These are phyloP conservation scores for Oryctes rhinoceros DNA, from an alignment of 1,140 invertebrate genomes.

Conservation along the genomic window DNA sequence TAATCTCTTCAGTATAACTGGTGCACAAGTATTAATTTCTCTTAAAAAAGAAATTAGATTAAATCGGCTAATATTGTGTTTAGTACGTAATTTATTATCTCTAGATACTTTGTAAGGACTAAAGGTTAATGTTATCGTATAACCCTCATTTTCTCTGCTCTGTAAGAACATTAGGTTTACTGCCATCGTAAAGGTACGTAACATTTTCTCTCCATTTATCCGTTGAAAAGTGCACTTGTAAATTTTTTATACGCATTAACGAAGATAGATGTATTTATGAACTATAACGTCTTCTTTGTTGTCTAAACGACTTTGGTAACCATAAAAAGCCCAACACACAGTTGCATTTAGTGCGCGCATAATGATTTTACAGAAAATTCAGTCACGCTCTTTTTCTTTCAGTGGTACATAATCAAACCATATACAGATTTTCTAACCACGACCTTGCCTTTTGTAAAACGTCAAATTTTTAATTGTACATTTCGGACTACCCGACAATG, in stretches of 20 bases:
- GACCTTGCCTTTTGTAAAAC: not conserved
- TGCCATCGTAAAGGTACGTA: not conserved
- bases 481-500: not conserved
- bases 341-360: not conserved
- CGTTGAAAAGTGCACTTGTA: not conserved
- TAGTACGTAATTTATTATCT: no score
- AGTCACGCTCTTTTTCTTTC: not conserved
- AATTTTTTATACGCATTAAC: constrained; percentile 3
- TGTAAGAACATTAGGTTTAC: constrained; percentile 10
- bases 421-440: not conserved
- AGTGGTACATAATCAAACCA: not conserved
- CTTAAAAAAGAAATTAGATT: no score
- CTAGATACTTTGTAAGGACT: no score
- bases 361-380: not conserved
- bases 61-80: no score
- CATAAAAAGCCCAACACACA: not conserved
- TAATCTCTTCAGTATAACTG: no score
- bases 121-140: no score
- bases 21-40: no score
- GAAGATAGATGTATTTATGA: constrained; percentile 22
- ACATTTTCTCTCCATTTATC: not conserved
- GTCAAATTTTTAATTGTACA: constrained; percentile 31
- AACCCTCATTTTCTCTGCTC: not conserved
- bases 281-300: constrained; percentile 9
- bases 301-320: not conserved